Percentiles rank a stretch among this genome's conserved stretches.
Conservation (phyloP, 2,888 invertebrate genomes). For the Lycophotia porphyrea region DNA sequence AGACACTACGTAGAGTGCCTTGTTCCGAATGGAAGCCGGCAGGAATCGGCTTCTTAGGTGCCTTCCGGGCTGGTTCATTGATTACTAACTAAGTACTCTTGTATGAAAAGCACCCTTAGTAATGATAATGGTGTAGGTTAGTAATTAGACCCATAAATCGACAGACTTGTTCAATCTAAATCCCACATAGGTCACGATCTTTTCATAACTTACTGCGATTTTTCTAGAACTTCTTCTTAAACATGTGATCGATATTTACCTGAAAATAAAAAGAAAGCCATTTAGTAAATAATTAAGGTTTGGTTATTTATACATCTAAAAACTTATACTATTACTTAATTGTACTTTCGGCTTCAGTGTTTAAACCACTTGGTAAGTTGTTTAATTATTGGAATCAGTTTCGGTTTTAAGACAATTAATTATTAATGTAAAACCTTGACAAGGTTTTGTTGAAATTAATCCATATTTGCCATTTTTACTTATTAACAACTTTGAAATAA, state of each 20-base stretch:
- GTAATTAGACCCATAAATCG: too few species aligned
- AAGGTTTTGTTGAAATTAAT: not conserved
- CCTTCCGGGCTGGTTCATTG: too few species aligned
- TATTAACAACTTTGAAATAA: not conserved
- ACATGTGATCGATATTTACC: conserved; percentile 17
- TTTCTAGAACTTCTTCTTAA: not conserved
- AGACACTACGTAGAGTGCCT: too few species aligned
- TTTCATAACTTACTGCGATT: conserved; percentile 25
- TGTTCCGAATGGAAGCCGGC: too few species aligned
- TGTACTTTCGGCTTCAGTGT: not conserved
- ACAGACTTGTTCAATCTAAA: too few species aligned
- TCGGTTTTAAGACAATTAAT: not conserved
- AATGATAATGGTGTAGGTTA: too few species aligned
- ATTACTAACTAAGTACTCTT: too few species aligned
- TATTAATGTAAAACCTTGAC: not conserved
- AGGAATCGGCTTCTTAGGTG: too few species aligned
- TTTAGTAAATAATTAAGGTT: not conserved
- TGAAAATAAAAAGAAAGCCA: conserved; percentile 19
- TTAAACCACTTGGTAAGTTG: conserved; percentile 8
- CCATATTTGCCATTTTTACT: not conserved
- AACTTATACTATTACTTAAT: not conserved
- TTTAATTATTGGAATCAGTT: not conserved
- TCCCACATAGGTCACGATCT: too few species aligned
- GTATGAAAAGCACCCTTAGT: too few species aligned
- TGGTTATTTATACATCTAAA: not conserved